Percentiles rank a stretch among this genome's conserved stretches.
Conservation (phyloP, 2,888 invertebrate species). For the Glyphotaelius pellucidus region DNA sequence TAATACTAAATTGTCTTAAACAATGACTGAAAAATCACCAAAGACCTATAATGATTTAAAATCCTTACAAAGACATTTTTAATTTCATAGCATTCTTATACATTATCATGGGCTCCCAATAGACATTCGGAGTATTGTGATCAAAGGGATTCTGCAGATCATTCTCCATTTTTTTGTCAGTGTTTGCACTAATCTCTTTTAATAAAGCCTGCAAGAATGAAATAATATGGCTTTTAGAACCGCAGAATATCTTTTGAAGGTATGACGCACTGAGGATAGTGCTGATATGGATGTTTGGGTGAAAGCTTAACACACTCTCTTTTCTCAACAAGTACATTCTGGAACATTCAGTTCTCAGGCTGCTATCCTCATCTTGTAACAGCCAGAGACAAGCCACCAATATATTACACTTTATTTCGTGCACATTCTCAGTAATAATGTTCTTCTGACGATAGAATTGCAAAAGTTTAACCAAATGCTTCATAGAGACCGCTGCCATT, state of each 20-base stretch:
- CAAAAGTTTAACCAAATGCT: slow-evolving; percentile 71
- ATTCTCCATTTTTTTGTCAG: background rate
- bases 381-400: slow-evolving; percentile 73
- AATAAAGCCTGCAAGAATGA: slow-evolving; percentile 69
- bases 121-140: slow-evolving; percentile 75
- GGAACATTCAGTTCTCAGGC: slow-evolving; percentile 73
- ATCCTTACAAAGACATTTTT: background rate
- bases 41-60: background rate
- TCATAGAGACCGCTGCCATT: slow-evolving; percentile 72
- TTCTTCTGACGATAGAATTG: slow-evolving; percentile 67
- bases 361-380: slow-evolving; percentile 78
- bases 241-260: slow-evolving; percentile 47
- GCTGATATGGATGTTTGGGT: slow-evolving; percentile 45
- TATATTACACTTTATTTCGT: slow-evolving; percentile 70
- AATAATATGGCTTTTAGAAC: slow-evolving; percentile 6
- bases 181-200: slow-evolving; percentile 36
- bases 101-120: slow-evolving; percentile 72
- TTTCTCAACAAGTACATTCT: slow-evolving; percentile 59
- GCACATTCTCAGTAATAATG: background rate
- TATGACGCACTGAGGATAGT: slow-evolving; percentile 56
- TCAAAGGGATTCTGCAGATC: slow-evolving; percentile 75
- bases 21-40: background rate
- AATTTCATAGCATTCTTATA: slow-evolving; percentile 13
- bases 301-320: background rate
- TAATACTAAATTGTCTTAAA: background rate